phyloP scores from a whole-genome alignment of 1,140 invertebrate genomes.

The Atopsyche davidsoni region DNA sequence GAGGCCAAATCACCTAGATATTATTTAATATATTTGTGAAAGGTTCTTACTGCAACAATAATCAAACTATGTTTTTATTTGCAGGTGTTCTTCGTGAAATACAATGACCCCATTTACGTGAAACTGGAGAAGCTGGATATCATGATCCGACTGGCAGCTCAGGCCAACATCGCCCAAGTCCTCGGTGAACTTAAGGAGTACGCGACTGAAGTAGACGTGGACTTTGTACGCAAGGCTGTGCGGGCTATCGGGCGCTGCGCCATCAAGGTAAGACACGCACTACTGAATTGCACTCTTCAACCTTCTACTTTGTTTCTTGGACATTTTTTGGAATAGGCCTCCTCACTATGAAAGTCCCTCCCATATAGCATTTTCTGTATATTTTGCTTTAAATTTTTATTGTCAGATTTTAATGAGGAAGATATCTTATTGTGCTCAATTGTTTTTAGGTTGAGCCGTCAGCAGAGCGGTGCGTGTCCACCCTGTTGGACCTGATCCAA shows the following conservation, averaged over 20 bases:
- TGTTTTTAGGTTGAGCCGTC: constrained; percentile 81
- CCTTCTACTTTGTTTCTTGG: neutral
- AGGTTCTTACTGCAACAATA: too few species aligned
- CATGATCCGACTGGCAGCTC: constrained; percentile 97
- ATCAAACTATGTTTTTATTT: constrained; percentile 17
- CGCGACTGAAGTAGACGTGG: constrained; percentile 99
- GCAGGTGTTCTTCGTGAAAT: constrained; percentile 97
- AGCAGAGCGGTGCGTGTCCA: constrained; percentile 97
- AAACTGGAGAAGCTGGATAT: constrained; percentile 99
- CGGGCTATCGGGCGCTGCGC: constrained; percentile 98
- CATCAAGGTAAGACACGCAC: constrained; percentile 89
- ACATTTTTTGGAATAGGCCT: neutral
- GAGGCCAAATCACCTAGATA: too few species aligned
- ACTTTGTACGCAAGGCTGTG: constrained; percentile 98
- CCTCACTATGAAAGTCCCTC: neutral
- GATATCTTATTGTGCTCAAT: too few species aligned
- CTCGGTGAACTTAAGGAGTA: constrained; percentile 98
- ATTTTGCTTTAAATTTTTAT: too few species aligned
- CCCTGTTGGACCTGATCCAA: constrained; percentile 97
- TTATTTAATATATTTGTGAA: too few species aligned
- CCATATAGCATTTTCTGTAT: neutral
- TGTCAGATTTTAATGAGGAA: too few species aligned
- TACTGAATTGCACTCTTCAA: too few species aligned
- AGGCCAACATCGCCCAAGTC: constrained; percentile 97
- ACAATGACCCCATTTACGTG: constrained; percentile 99